Evolutionary conservation across 2,888 invertebrate genomes (phyloP).

Genomic region (Aphrophora alni): DNA sequence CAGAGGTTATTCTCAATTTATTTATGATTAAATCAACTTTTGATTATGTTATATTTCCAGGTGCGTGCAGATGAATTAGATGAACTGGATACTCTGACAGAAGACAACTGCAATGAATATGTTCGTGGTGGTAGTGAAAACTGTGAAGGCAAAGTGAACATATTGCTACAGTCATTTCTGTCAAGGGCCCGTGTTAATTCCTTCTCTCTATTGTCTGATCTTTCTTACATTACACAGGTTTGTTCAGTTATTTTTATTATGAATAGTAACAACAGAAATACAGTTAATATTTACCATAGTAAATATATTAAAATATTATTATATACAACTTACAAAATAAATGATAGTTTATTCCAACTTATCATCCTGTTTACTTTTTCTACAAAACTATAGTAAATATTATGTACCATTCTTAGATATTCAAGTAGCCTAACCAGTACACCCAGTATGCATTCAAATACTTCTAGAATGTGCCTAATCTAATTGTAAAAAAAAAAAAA

Average conservation of each 20-base stretch:
- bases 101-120: slow-evolving; percentile 76
- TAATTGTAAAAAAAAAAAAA: too few species aligned
- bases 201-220: slow-evolving; percentile 88
- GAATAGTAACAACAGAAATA: not conserved
- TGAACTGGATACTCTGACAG: slow-evolving; percentile 81
- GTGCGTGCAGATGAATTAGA: slow-evolving; percentile 93
- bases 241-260: slow-evolving; percentile 44
- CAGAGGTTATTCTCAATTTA: too few species aligned
- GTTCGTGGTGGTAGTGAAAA: slow-evolving; percentile 87
- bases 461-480: too few species aligned
- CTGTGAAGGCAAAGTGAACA: slow-evolving; percentile 93
- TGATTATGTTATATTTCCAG: slow-evolving; percentile 56
- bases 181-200: slow-evolving; percentile 80
- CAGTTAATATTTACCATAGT: not conserved
- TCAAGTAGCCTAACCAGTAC: too few species aligned
- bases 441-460: too few species aligned
- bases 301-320: too few species aligned
- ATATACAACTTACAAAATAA: too few species aligned
- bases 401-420: too few species aligned
- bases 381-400: too few species aligned
- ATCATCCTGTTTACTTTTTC: too few species aligned
- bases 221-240: slow-evolving; percentile 88
- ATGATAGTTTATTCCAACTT: too few species aligned
- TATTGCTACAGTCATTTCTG: slow-evolving; percentile 88
- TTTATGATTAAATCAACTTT: too few species aligned